Evolutionary conservation across 2,113 vertebrate genomes (phyloP), one percentile per base, ranked within the genome.

Genomic region (Oryzias curvinotus): DNA sequence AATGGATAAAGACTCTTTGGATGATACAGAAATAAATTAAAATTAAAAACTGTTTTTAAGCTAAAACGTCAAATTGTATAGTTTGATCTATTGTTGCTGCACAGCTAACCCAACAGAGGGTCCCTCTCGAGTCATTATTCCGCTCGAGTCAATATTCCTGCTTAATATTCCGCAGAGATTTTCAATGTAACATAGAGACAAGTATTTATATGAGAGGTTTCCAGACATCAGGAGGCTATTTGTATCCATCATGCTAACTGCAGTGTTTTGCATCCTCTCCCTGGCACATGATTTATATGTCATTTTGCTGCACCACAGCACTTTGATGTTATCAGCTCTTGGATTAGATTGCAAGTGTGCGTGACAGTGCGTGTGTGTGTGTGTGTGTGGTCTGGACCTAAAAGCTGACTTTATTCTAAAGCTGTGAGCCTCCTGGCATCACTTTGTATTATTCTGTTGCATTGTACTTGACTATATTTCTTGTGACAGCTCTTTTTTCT

Each of bases 221-320:
- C 46, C 62, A 74, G 67, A 84, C 65, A 82, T 72, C 57, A 67
- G 55, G n/a, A 41, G 14, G 66, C 61, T 68, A 81, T 89, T 88
- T 86, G 77, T 84, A 81, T 78, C 84, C 76, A 76, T 87, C 81
- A 78, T 52, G 54, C 48, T 59, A 74, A 65, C 50, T 49, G 74
- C 59, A 65, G 74, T 57, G 53, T 83, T 79, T 74, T 83, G 75
- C 64, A 74, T 80, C 54, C 46, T 74, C 65, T 64, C 28, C 63
- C 42, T 25, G 43, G 52, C 52, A 44, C 58, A 60, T 86, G 87
- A 89, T 91, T 91, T 89, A 90, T 89, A 68, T 78, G 63, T 73
- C 74, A 71, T 79, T 85, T 82, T 73, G 59, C 56, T 70, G 67
- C 70, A 41, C 43, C 72, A 49, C 45, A 41, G 62, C 75, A 46